Evolutionary conservation across 2,113 vertebrate genomes (phyloP), one percentile per base, ranked within the genome.

Genomic region (Limnothrissa miodon): DNA sequence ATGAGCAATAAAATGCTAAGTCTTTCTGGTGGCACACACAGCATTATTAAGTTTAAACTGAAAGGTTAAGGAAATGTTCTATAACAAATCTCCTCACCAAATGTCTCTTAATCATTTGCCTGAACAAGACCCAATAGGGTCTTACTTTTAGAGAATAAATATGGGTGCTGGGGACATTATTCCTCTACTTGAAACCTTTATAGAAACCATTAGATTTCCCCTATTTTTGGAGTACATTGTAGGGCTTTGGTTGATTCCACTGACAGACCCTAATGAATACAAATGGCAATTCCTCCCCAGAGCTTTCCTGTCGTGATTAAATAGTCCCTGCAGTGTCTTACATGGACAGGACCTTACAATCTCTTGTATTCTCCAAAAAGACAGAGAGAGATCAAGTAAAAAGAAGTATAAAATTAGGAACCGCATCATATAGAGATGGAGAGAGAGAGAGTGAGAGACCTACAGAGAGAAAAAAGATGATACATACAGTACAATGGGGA

Each of bases 241-340:
- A 11, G 29, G 10, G 29, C 62, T 33, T 70, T 36, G 25, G 62
- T 33, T 70, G 62, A 70, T 2, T 33, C 25, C 33, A 36, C 29
- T 33, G 25, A 70, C 62, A 70, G 62, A 15, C 29, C 25, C 10
- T 78, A 84, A 81, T 86, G 80, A 85, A 48, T 83, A 85, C 39
- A 85, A 85, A 87, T 70, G 51, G 48, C 39, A 82, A 42, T 45
- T 25, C 45, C 80, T 78, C 51, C 59, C 23, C 46, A 74, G 48
- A 80, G 74, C 79, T 36, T 66, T 80, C 45, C 83, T 29, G 70
- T 45, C 51, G 56, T 80, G 39, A 83, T 80, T 79, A 82, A 84
- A 29, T 53, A 45, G 46, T 39, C 44, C 78, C 44, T 39, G 39
- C 66, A 51, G 23, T 79, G 8, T 74, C 51, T 51, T 81, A 15